Conservation (phyloP, 2,888 invertebrate genomes). For the Taenaris catops region DNA sequence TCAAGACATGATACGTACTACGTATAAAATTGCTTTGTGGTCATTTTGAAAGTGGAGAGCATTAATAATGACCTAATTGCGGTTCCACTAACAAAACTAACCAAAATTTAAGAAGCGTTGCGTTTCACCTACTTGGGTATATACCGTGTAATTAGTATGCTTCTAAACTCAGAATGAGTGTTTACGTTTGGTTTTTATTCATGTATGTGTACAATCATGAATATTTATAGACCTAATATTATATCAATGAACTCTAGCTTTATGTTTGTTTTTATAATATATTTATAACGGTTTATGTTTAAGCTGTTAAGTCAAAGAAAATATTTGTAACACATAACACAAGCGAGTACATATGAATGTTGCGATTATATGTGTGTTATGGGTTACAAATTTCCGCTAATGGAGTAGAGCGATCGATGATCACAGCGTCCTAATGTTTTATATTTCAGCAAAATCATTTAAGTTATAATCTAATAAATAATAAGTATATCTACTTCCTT, state of each 20-base stretch:
- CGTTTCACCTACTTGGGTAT: slow-evolving; percentile 53
- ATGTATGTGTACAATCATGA: slow-evolving; percentile 5
- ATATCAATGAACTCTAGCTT: slow-evolving; percentile 22
- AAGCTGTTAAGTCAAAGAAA: slow-evolving; percentile 21
- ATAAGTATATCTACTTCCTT: too few relatives aligned
- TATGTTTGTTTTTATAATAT: slow-evolving; percentile 10
- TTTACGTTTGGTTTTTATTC: slow-evolving; percentile 7
- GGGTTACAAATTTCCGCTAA: too few relatives aligned
- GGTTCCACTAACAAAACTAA: slow-evolving; percentile 9
- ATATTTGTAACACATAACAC: too few relatives aligned
- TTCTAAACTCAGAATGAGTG: slow-evolving; percentile 19
- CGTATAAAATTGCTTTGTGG: too few relatives aligned
- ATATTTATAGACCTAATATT: slow-evolving; percentile 11
- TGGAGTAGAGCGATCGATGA: too few relatives aligned
- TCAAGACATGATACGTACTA: too few relatives aligned
- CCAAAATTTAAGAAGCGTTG: slow-evolving; percentile 25
- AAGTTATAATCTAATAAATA: too few relatives aligned
- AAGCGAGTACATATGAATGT: too few relatives aligned
- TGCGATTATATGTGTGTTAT: too few relatives aligned
- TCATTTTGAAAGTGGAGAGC: too few relatives aligned
- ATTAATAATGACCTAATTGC: slow-evolving; percentile 12
- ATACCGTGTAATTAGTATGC: slow-evolving; percentile 46
- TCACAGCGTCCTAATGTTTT: too few relatives aligned
- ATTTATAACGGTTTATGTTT: slow-evolving; percentile 9
- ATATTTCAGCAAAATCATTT: too few relatives aligned